Conservation (phyloP, 2,888 invertebrate species). For the Disparrhopalites patrizii region DNA sequence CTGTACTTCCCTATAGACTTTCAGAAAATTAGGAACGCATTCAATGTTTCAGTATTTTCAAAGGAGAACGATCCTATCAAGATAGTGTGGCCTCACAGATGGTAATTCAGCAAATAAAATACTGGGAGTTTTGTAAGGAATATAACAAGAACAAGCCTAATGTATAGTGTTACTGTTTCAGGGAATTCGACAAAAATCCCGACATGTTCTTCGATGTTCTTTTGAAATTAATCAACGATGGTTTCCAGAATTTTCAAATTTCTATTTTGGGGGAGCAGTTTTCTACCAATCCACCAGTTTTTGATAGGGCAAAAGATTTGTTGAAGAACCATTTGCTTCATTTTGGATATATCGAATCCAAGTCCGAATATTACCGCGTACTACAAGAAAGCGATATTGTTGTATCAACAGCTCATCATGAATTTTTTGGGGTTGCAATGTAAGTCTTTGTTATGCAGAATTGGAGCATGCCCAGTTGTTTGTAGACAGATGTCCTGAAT, state of each 20-base stretch:
- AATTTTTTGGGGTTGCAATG: conserved; percentile 74
- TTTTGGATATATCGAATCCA: conserved; percentile 60
- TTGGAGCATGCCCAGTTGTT: no score
- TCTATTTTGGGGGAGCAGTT: conserved; percentile 63
- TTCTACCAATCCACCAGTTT: conserved; percentile 60
- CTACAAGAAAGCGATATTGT: conserved; percentile 61
- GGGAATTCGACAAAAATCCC: conserved; percentile 73
- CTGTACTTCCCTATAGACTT: conserved; percentile 62
- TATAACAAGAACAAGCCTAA: no score
- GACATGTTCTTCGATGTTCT: conserved; percentile 60
- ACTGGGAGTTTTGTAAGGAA: background rate
- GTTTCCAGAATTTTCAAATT: conserved; percentile 57
- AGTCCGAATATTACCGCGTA: conserved; percentile 59
- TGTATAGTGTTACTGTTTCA: no score
- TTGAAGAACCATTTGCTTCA: conserved; percentile 56
- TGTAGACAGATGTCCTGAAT: conserved; percentile 5
- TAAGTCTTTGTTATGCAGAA: conserved; percentile 52
- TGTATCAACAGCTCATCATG: conserved; percentile 69
- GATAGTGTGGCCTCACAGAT: conserved; percentile 71
- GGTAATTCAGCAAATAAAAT: conserved; percentile 52
- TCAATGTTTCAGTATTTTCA: no score
- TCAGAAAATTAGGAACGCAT: conserved; percentile 26
- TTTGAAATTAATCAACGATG: conserved; percentile 55
- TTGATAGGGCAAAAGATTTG: conserved; percentile 56
- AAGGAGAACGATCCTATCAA: background rate